Evolutionary conservation across 2,888 invertebrate genomes (phyloP).

Genomic region (Colostygia pectinataria): DNA sequence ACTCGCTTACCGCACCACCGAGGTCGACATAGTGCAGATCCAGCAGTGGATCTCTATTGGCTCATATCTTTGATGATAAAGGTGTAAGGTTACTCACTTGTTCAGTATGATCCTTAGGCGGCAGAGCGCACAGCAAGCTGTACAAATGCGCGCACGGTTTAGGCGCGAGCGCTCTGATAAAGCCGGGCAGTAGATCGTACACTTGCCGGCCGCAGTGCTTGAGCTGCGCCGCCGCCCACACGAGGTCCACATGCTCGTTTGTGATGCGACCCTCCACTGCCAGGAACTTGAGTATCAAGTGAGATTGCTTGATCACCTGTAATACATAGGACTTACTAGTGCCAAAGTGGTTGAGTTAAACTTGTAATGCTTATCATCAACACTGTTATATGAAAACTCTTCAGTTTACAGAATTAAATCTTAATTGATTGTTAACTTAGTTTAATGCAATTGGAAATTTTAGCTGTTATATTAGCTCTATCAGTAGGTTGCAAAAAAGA

Average conservation of each 20-base stretch:
- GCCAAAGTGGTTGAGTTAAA: too few species aligned
- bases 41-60: too few species aligned
- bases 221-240: conserved; percentile 97
- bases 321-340: background rate
- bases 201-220: conserved; percentile 98
- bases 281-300: conserved; percentile 95
- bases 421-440: too few species aligned
- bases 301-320: conserved; percentile 96
- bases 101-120: conserved; percentile 96
- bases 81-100: conserved; percentile 79
- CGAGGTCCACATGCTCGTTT: conserved; percentile 94
- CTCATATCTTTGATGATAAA: too few species aligned
- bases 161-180: conserved; percentile 94
- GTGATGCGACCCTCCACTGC: conserved; percentile 96
- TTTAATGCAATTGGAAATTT: too few species aligned
- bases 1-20: too few species aligned
- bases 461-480: too few species aligned
- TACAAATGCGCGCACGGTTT: conserved; percentile 95
- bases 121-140: conserved; percentile 91
- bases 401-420: too few species aligned
- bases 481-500: too few species aligned
- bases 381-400: too few species aligned
- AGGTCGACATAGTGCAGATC: too few species aligned
- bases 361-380: too few species aligned
- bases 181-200: conserved; percentile 93